A percentile compares a stretch with the other conserved stretches of the same genome.
These are phyloP conservation scores for Chinchilla lanigera DNA, from an alignment of 2,113 vertebrate genomes.

Conservation along the genomic window DNA sequence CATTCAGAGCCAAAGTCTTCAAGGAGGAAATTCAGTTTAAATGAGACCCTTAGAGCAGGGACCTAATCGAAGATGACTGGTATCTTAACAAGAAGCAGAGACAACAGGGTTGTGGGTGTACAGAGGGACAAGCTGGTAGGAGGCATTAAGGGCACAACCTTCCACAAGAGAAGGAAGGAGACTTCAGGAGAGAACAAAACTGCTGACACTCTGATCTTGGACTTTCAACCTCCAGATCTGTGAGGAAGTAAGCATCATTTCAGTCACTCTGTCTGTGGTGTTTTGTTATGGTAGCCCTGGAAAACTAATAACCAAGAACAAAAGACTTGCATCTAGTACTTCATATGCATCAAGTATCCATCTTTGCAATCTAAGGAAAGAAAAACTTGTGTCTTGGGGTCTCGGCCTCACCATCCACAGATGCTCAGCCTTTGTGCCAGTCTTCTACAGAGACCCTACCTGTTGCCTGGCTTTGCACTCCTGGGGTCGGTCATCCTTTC, in stretches of 20 bases:
- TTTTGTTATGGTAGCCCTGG: not conserved
- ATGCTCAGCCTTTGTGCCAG: not conserved
- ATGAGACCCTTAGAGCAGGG: not conserved
- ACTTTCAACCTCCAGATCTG: not conserved
- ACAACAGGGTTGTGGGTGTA: not conserved
- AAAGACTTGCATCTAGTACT: not conserved
- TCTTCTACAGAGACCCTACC: not conserved
- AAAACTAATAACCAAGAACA: not conserved
- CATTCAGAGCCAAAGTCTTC: not conserved
- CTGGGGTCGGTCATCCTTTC: not conserved
- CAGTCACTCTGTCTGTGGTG: not conserved
- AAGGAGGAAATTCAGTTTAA: not conserved
- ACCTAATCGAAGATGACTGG: not conserved
- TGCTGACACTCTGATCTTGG: not conserved
- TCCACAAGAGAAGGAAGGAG: not conserved
- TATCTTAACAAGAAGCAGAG: not conserved
- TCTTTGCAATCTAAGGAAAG: not conserved
- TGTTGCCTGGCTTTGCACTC: not conserved
- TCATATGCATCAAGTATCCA: not conserved
- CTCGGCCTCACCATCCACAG: not conserved
- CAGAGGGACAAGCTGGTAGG: not conserved
- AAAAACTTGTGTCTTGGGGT: no score
- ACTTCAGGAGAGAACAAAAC: not conserved
- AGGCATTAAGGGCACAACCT: not conserved
- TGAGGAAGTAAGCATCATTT: not conserved